phyloP scores from a whole-genome alignment of 2,888 invertebrate species.

The Lasioglossum vierecki region DNA sequence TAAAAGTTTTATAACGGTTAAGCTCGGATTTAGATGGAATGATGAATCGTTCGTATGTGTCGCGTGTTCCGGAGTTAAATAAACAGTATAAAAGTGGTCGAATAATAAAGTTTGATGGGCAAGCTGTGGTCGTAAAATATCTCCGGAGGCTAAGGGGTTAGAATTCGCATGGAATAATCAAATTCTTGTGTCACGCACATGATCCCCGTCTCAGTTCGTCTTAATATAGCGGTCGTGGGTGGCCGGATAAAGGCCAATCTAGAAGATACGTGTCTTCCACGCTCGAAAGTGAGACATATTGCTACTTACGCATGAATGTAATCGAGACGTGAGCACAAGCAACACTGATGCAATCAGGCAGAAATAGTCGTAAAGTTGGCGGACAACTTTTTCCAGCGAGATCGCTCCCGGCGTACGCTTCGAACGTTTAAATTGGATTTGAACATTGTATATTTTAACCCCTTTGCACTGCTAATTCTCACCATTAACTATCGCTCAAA shows the following conservation, averaged over 20 bases:
- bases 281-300: constrained; percentile 67
- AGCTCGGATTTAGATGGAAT: not conserved
- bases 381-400: constrained; percentile 49
- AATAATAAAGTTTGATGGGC: not conserved
- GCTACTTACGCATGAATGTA: constrained; percentile 39
- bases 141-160: not conserved
- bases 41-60: not conserved
- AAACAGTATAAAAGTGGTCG: not conserved
- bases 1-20: not conserved
- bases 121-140: not conserved
- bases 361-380: constrained; percentile 44
- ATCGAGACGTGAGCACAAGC: constrained; percentile 45
- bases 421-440: not conserved
- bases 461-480: not conserved
- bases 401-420: not conserved
- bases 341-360: constrained; percentile 35
- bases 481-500: not conserved
- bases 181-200: constrained; percentile 21
- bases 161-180: not conserved
- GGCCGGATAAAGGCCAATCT: constrained; percentile 67
- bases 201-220: constrained; percentile 39
- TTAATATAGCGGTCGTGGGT: constrained; percentile 67
- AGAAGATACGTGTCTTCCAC: constrained; percentile 58
- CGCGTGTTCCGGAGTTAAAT: not conserved
- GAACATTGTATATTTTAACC: not conserved